Percentiles rank a stretch among this genome's conserved stretches.
Evolutionary conservation across 2,113 vertebrate species (phyloP).

Genomic region (Pygoscelis antarcticus): DNA sequence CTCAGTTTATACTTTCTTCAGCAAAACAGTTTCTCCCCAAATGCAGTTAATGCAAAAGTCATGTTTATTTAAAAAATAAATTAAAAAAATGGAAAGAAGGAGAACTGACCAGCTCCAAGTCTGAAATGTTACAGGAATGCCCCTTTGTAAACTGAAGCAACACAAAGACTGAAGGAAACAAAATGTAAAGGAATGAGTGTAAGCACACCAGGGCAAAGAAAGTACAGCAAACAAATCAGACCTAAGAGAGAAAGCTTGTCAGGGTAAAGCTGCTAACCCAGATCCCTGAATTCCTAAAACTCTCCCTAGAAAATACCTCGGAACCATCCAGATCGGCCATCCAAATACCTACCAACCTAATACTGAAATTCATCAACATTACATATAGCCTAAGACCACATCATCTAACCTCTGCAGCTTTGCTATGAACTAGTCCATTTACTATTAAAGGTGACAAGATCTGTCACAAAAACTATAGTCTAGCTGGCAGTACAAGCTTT

Average conservation of each 20-base stretch:
- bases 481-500: background rate
- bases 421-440: background rate
- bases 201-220: background rate
- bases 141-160: background rate
- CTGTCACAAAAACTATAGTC: background rate
- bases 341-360: background rate
- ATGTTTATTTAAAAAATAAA: background rate
- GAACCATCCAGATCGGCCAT: rapidly evolving
- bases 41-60: background rate
- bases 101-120: background rate
- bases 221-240: background rate
- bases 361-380: background rate
- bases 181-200: background rate
- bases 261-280: background rate
- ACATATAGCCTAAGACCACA: background rate
- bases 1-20: background rate
- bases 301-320: background rate
- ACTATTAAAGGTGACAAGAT: background rate
- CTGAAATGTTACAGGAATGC: background rate
- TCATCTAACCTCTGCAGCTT: background rate
- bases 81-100: background rate
- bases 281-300: background rate
- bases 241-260: background rate
- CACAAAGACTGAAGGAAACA: background rate
- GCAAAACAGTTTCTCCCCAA: background rate